A percentile compares a stretch with the other conserved stretches of the same genome.
Conservation (phyloP, 2,113 vertebrate species). For the Irena cyanogastra region DNA sequence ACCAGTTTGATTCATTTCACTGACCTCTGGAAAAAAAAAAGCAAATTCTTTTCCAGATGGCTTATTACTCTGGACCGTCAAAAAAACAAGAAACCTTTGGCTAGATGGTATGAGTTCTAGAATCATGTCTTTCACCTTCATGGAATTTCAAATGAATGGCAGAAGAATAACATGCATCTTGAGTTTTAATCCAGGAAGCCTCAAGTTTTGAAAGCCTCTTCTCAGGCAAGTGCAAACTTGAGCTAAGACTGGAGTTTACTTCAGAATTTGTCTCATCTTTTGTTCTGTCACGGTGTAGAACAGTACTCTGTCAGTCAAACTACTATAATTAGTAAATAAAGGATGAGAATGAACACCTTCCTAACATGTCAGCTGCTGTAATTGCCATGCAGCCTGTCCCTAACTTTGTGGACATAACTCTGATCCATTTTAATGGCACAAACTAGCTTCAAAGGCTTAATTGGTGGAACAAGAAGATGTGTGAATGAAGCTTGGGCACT, state of each 20-base stretch:
- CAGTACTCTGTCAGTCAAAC: background rate
- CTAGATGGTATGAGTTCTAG: background rate
- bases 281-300: background rate
- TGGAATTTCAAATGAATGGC: background rate
- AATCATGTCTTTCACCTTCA: background rate
- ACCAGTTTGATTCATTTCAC: background rate
- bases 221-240: background rate
- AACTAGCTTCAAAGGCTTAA: background rate
- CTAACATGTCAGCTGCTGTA: background rate
- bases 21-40: background rate
- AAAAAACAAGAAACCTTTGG: background rate
- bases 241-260: background rate
- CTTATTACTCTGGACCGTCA: background rate
- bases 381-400: background rate
- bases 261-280: background rate
- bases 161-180: background rate
- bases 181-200: background rate
- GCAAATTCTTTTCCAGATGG: background rate
- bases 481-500: background rate
- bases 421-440: background rate
- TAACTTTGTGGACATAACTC: no score
- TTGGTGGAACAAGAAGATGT: background rate
- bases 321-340: background rate
- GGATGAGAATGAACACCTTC: background rate
- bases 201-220: background rate